Evolutionary conservation across 2,888 invertebrate genomes (phyloP), one percentile per base, ranked within the genome.

Genomic region (Napeogenes sylphis): DNA sequence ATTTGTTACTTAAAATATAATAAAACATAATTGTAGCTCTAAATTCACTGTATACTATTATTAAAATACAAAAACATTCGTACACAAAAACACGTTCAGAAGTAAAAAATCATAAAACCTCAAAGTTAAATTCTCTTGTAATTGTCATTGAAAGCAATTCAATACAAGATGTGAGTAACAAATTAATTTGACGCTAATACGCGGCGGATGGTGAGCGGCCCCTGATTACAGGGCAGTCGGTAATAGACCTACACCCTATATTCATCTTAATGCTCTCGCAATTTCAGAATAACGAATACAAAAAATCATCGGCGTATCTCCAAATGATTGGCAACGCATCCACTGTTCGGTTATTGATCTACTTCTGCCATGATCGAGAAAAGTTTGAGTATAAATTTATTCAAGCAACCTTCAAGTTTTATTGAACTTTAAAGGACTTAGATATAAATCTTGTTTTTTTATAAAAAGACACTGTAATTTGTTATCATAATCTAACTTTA

Each of bases 181-280:
- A 84, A 88, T 88, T 86, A 84, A 88, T 86, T 82, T 75, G 81
- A 72, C 67, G 68, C 71, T 75, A 75, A 75, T 74, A 74, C 66
- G 68, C 79, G 82, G 74, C 73, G 78, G 77, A 75, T 76, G 70
- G 73, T 74, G 76, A 80, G 80, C 76, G 79, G 76, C 75, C 63
- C 80, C 80, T 84, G 91, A 91, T 91, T 88, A 91, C 83, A 90
- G 85, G 86, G 85, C 85, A 75, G 81, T 65, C 71, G 76, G 84
- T 87, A 88, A 89, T 88, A 82, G 82, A 77, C 78, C 82, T 82
- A 83, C 86, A 90, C 87, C 90, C 89, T 88, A 89, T 87, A 90
- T 84, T 90, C 89, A 90, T 84, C 80, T 85, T 90, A 90, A 90
- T 90, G 87, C 89, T 88, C 90, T 90, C 89, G 89, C 90, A 90